Percentiles rank a stretch among this genome's conserved stretches.
Evolutionary conservation across 2,888 invertebrate genomes (phyloP).

Genomic region (Yponomeuta malinellus): DNA sequence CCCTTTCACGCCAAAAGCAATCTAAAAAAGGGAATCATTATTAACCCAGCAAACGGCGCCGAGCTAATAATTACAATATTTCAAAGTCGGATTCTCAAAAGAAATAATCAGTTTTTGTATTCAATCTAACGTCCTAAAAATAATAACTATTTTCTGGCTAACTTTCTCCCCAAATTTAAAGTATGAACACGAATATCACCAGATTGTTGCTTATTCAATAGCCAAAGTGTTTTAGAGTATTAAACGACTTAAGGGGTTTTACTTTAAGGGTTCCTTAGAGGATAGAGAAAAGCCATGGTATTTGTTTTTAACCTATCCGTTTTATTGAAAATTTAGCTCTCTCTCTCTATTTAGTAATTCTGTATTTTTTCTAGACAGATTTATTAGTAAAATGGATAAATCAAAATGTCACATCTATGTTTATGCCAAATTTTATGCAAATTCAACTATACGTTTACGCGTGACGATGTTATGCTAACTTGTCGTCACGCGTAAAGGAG

Average conservation of each 20-base stretch:
- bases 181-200: neutral
- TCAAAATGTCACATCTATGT: too few species aligned
- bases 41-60: conserved; percentile 36
- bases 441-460: too few species aligned
- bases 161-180: neutral
- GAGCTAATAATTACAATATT: conserved; percentile 64
- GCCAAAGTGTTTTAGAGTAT: conserved; percentile 55
- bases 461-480: too few species aligned
- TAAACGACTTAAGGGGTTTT: conserved; percentile 42
- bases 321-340: too few species aligned
- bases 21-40: conserved; percentile 24
- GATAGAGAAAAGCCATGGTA: conserved; percentile 28
- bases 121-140: neutral
- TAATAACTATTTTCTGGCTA: neutral
- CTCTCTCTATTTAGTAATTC: too few species aligned
- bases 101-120: conserved; percentile 60
- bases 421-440: too few species aligned
- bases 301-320: too few species aligned
- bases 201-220: neutral
- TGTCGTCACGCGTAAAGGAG: too few species aligned
- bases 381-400: too few species aligned
- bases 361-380: too few species aligned
- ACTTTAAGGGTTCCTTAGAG: conserved; percentile 38
- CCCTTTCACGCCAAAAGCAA: conserved; percentile 18
- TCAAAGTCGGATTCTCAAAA: conserved; percentile 60